Evolutionary conservation across 1,140 invertebrate genomes (phyloP).

Genomic region (Agrypnia vestita): DNA sequence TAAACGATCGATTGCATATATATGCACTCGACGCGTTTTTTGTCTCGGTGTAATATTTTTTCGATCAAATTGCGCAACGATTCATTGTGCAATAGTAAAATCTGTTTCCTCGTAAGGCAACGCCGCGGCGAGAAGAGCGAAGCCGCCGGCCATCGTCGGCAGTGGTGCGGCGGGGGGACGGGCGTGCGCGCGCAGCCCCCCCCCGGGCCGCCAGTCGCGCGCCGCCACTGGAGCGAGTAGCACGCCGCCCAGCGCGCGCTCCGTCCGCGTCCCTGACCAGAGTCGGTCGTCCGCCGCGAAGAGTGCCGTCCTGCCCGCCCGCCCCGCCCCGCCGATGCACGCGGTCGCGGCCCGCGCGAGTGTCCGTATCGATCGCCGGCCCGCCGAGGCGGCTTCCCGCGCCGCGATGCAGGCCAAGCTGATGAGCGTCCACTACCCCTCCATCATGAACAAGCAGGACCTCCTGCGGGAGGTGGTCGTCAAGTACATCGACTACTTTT

Average conservation of each 20-base stretch:
- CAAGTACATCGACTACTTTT: conserved; percentile 80
- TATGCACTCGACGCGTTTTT: too few species aligned
- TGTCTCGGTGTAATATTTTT: too few species aligned
- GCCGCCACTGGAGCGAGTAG: conserved; percentile 45
- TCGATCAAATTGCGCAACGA: conserved; percentile 45
- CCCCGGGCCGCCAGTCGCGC: conserved; percentile 36
- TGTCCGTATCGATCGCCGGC: conserved; percentile 62
- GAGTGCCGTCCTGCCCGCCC: conserved; percentile 7
- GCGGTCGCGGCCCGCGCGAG: conserved; percentile 62
- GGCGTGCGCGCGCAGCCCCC: conserved; percentile 63
- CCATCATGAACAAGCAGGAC: conserved; percentile 78
- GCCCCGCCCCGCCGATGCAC: conserved; percentile 68
- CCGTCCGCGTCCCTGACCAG: conserved; percentile 55
- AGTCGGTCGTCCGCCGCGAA: conserved; percentile 60
- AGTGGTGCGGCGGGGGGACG: neutral
- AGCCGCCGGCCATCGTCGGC: neutral
- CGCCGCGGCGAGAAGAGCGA: conserved; percentile 29
- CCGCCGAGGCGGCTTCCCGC: conserved; percentile 34
- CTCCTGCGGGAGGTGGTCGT: conserved; percentile 77
- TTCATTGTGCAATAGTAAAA: conserved; percentile 50
- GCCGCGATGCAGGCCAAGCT: conserved; percentile 71
- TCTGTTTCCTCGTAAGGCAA: conserved; percentile 46
- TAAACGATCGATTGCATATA: neutral
- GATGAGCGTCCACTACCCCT: conserved; percentile 75
- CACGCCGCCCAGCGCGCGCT: conserved; percentile 62